Base-by-base conservation (phyloP, 2,888 invertebrate genomes). In the Miltochrista miniata region DNA sequence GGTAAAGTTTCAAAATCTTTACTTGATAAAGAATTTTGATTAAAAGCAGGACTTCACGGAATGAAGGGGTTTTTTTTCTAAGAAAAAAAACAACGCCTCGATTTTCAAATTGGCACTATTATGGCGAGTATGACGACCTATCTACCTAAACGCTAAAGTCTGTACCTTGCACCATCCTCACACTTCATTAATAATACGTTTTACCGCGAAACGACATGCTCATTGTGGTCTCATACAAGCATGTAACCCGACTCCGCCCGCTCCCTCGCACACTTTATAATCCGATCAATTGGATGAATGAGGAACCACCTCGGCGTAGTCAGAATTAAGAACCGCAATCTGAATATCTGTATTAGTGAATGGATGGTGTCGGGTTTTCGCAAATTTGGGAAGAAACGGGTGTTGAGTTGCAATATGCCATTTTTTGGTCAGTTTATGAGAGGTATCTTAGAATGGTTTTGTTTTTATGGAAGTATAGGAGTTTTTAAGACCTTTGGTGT, bases 151-250 rank as follows among this genome's bases (percentile, higher is more conserved):
- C 39, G 39, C 51, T 47, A 9, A 34, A 47, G 15, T 59, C 57
- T 33, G n/a, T 49, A 7, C 0, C 59, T 66, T 54, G 45, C 3
- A 41, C 59, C 65, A 42, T 39, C 37, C 9, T 24, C 44, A 1
- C 43, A 49, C 47, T 52, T 63, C 74, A 74, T 76, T 79, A 82
- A 79, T 79, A 84, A 83, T 85, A 82, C 81, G 79, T 83, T 80
- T 66, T 81, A 82, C 85, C 78, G 83, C 84, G 81, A 85, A 82
- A 71, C 77, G 76, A 76, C 79, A 69, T 65, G 76, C 76, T 70
- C 77, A 70, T 73, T 77, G 74, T 66, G 63, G 50, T 59, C 54
- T 74, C 59, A 59, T 65, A 68, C 69, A 68, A 59, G 65, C 51
- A 54, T 45, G 69, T 72, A 81, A 83, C 67, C 60, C 52, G 78